A percentile compares a stretch with the other conserved stretches of the same genome.
These are phyloP conservation scores for Tangara arthus DNA, from an alignment of 2,797 vertebrate genomes.

Conservation along the genomic window DNA sequence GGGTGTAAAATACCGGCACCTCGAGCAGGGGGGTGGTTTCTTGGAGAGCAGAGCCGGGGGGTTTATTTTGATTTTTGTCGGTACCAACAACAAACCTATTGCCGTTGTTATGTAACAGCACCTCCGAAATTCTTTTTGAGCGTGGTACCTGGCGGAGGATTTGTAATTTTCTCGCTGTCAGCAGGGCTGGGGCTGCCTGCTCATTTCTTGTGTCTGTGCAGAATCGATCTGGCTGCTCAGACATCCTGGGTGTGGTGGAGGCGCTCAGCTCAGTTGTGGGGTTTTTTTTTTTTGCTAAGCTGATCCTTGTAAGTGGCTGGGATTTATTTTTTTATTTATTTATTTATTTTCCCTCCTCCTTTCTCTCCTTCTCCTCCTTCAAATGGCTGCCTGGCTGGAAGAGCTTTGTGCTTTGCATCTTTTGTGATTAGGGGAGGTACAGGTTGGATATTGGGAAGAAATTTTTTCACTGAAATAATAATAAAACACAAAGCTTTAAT, in stretches of 20 bases:
- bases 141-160: background rate
- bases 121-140: background rate
- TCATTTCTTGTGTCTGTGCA: background rate
- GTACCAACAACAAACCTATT: background rate
- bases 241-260: background rate
- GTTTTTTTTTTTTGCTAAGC: background rate
- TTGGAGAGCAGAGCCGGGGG: background rate
- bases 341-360: accelerated
- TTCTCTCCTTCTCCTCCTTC: background rate
- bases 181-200: background rate
- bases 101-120: background rate
- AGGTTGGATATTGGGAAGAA: no score
- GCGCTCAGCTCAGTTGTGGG: background rate
- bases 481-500: no score
- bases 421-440: no score
- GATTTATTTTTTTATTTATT: background rate
- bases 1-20: background rate
- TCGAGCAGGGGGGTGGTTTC: background rate
- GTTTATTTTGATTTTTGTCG: background rate
- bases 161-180: background rate
- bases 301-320: background rate
- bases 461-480: no score
- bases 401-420: background rate
- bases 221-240: background rate
- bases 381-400: constrained; percentile 4